Percentiles rank a stretch among this genome's conserved stretches.
phyloP scores from a whole-genome alignment of 2,888 invertebrate species.

The Epiperipatus broadwayi region DNA sequence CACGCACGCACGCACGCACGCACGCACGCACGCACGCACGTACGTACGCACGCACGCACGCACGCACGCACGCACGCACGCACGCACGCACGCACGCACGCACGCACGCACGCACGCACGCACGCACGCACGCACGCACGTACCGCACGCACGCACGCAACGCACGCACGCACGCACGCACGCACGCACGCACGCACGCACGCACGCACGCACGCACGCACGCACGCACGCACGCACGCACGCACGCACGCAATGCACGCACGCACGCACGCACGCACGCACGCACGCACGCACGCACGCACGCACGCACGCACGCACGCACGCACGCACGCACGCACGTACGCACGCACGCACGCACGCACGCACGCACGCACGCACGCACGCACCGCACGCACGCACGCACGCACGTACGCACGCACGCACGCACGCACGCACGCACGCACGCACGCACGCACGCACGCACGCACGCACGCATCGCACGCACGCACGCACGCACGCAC shows the following conservation, averaged over 20 bases:
- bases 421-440: constrained; percentile 1
- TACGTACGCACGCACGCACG: constrained; percentile 12
- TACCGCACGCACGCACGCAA: too few species aligned
- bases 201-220: constrained; percentile 12
- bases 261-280: background rate
- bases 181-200: constrained; percentile 12
- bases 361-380: constrained; percentile 9
- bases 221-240: constrained; percentile 12
- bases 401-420: constrained; percentile 1
- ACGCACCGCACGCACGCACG: too few species aligned
- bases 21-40: constrained; percentile 12
- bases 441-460: constrained; percentile 3
- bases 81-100: constrained; percentile 11
- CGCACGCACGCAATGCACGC: too few species aligned
- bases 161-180: constrained; percentile 10
- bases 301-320: constrained; percentile 12
- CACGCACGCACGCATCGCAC: too few species aligned
- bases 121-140: constrained; percentile 12
- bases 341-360: constrained; percentile 9
- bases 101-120: constrained; percentile 12
- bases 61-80: constrained; percentile 13
- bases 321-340: constrained; percentile 10
- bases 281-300: constrained; percentile 12
- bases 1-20: constrained; percentile 12
- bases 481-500: constrained; percentile 3